A percentile compares a stretch with the other conserved stretches of the same genome.
Evolutionary conservation across 1,140 invertebrate genomes (phyloP).

Genomic region (Lordiphosa clarofinis): DNA sequence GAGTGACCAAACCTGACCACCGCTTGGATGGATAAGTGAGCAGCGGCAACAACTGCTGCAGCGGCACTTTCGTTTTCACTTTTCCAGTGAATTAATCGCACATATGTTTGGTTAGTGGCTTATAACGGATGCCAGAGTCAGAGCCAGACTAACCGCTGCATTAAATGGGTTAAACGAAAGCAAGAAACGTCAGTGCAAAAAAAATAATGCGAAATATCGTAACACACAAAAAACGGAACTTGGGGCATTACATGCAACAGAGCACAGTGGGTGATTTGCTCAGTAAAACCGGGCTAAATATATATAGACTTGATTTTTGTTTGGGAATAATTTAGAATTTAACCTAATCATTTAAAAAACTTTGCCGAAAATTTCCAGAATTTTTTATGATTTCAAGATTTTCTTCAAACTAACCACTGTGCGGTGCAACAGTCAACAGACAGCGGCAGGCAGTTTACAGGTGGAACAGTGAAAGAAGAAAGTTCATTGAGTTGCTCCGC

Average conservation of each 20-base stretch:
- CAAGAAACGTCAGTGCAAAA: conserved; percentile 43
- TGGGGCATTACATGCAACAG: conserved; percentile 19
- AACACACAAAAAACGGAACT: conserved; percentile 46
- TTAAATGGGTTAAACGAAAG: conserved; percentile 78
- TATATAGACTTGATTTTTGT: too few relatives aligned
- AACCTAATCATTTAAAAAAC: too few relatives aligned
- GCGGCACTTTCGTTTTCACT: conserved; percentile 73
- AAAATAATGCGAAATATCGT: conserved; percentile 54
- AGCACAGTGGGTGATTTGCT: neutral
- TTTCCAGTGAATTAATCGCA: conserved; percentile 70
- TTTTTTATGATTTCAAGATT: too few relatives aligned
- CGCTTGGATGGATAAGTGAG: conserved; percentile 31
- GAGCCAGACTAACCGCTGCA: conserved; percentile 20
- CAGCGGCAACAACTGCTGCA: conserved; percentile 36
- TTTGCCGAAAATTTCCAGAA: too few relatives aligned
- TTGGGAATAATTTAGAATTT: too few relatives aligned
- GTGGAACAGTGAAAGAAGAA: conserved; percentile 74
- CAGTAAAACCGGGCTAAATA: too few relatives aligned
- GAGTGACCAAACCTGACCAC: conserved; percentile 34
- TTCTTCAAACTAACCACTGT: too few relatives aligned
- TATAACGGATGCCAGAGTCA: conserved; percentile 52
- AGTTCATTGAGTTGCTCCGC: conserved; percentile 46
- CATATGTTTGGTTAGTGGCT: conserved; percentile 28
- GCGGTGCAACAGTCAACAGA: neutral
- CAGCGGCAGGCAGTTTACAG: conserved; percentile 32